Evolutionary conservation across 2,113 vertebrate species (phyloP), one percentile per base, ranked within the genome.

Genomic region (Azemiops feae): DNA sequence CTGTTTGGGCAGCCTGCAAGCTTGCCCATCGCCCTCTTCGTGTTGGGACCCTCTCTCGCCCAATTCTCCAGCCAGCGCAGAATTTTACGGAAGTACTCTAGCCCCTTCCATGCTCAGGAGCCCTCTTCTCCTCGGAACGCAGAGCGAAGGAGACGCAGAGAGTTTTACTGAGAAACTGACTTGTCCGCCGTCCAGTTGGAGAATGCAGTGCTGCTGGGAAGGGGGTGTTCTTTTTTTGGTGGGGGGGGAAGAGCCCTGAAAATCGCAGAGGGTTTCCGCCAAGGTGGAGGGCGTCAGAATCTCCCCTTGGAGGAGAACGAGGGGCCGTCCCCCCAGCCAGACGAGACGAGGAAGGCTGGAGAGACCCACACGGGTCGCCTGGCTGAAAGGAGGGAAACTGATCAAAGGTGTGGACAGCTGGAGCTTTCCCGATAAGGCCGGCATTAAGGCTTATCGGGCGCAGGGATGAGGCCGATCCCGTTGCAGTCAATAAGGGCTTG

Each of bases 361-460:
- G 87, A 89, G 92, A 87, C 93, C 92, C 55, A 0, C 89, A 52
- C 0, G 93, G 95, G 91, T 55, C 95, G 5, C 58, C 86, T 60
- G 92, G 16, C 93, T 3, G 95, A 1, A 74, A 95, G 92, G 1
- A 55, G 14, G 94, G 7, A 91, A 94, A 47, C 0, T 87, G 94
- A 97, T 95, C 96, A 96, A 96, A 97, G 96, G 92, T 94, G 93
- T 14, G 0, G 85, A 93, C 92, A 95, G 94, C 94, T 93, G 92
- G 92, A 92, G 93, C 95, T 95, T 0, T 91, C 0, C 0, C 92
- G 1, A 89, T 93, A 96, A 93, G 96, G 95, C n/a, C 60, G 52
- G 94, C 69, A 89, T 94, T 89, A 39, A 60, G 95, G 91, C 94
- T 95, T 93, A 25, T 89, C 92, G 58, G 57, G 93, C 39, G 30